Conservation (phyloP, 2,797 vertebrate genomes). For the Champsocephalus gunnari region DNA sequence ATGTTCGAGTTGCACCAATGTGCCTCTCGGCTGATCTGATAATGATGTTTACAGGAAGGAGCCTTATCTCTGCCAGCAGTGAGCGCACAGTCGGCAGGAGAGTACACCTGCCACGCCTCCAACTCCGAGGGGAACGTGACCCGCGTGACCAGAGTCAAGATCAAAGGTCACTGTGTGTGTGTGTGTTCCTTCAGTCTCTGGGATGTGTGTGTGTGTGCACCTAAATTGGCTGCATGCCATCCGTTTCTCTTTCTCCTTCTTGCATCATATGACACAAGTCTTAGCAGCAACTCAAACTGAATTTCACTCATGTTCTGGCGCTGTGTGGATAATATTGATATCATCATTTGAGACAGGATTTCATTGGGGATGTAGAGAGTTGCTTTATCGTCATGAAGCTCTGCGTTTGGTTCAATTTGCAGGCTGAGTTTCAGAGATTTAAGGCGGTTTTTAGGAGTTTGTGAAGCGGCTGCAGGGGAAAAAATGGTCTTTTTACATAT, state of each 20-base stretch:
- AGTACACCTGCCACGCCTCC: constrained; percentile 91
- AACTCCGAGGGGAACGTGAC: constrained; percentile 90
- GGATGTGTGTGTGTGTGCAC: constrained; percentile 37
- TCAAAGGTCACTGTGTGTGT: constrained; percentile 88
- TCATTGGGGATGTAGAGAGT: constrained; percentile 11
- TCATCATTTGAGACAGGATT: constrained; percentile 44
- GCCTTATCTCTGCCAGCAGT: constrained; percentile 83
- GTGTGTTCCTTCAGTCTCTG: constrained; percentile 24
- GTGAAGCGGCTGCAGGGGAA: neutral
- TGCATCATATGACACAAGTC: constrained; percentile 69
- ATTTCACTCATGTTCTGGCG: constrained; percentile 35
- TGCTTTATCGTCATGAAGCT: constrained; percentile 29
- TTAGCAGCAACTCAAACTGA: constrained; percentile 47
- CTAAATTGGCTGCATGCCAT: constrained; percentile 50
- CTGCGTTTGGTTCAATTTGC: constrained; percentile 10
- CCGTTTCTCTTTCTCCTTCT: constrained; percentile 67
- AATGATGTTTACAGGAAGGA: constrained; percentile 86
- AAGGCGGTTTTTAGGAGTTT: neutral
- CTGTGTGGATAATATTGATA: constrained; percentile 31
- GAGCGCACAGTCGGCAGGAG: constrained; percentile 83
- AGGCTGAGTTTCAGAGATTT: neutral
- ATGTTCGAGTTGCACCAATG: neutral
- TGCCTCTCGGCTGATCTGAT: constrained; percentile 22
- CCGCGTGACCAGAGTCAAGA: constrained; percentile 86
- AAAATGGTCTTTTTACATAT: neutral